These are phyloP conservation scores for Sycophila sp. DNA, from an alignment of 1,140 invertebrate species.

Conservation along the genomic window DNA sequence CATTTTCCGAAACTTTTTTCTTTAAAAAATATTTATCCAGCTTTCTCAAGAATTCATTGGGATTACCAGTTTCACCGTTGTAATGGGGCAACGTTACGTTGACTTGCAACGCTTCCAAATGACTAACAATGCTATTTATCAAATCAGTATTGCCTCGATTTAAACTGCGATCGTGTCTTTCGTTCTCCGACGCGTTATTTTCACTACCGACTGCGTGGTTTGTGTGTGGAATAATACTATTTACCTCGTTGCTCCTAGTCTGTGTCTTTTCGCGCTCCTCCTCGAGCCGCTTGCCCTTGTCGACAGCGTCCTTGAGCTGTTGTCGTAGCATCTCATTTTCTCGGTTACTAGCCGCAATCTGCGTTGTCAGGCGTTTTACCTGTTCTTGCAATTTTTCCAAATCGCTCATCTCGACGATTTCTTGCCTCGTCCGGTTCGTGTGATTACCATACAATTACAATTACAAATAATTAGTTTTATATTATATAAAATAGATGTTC, in stretches of 20 bases:
- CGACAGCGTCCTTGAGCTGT: background rate
- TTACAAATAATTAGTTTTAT: no score
- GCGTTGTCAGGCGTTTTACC: background rate
- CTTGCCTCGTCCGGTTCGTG: no score
- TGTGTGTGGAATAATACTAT: background rate
- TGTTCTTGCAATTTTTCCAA: background rate
- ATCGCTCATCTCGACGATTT: background rate
- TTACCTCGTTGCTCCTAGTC: background rate
- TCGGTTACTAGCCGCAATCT: background rate
- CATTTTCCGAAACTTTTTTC: background rate
- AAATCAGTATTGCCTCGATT: background rate
- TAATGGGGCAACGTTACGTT: background rate
- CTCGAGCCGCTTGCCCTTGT: background rate
- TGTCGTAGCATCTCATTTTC: background rate
- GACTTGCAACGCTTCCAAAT: background rate
- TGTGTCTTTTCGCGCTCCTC: background rate
- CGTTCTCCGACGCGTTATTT: no score
- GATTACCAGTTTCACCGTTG: background rate
- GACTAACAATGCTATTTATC: background rate
- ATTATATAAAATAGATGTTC: no score
- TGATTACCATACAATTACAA: no score
- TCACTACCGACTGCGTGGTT: no score
- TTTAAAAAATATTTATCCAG: background rate
- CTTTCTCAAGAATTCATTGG: background rate
- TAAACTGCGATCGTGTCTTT: no score